Percentiles rank a stretch among this genome's conserved stretches.
phyloP scores from a whole-genome alignment of 2,113 vertebrate species.

The Fulmarus glacialis region DNA sequence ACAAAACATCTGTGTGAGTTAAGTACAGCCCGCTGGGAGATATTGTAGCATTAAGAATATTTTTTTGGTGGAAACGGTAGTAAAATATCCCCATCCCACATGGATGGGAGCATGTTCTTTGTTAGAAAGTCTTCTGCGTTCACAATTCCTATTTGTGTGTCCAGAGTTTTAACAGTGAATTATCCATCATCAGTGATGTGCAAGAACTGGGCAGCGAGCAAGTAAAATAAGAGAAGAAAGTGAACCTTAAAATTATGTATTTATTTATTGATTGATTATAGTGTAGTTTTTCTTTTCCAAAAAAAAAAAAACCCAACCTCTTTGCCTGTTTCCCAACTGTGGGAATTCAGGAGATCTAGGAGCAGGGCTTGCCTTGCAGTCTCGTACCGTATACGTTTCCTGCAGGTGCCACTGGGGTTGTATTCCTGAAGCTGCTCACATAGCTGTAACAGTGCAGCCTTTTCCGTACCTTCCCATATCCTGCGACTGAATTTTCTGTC shows the following conservation, averaged over 20 bases:
- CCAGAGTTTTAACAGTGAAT: neutral
- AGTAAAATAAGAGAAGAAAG: neutral
- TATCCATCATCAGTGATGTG: neutral
- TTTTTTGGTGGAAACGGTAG: neutral
- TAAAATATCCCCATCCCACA: neutral
- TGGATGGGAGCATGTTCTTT: neutral
- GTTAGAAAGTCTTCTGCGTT: neutral
- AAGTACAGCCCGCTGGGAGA: neutral
- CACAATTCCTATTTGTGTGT: neutral
- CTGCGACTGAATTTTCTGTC: neutral
- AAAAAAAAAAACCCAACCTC: neutral
- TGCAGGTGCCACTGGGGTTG: neutral
- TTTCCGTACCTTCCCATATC: neutral
- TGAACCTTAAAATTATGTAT: neutral
- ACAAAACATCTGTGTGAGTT: neutral
- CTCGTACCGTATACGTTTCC: neutral
- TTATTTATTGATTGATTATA: neutral
- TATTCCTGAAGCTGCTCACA: fast-evolving
- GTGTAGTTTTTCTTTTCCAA: neutral
- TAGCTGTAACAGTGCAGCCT: neutral
- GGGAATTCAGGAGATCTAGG: neutral
- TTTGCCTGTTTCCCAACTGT: neutral
- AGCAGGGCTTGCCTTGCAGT: neutral
- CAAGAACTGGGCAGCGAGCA: neutral
- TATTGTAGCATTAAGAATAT: neutral